Conservation (phyloP, 1,140 invertebrate species). For the Drosophila triauraria region DNA sequence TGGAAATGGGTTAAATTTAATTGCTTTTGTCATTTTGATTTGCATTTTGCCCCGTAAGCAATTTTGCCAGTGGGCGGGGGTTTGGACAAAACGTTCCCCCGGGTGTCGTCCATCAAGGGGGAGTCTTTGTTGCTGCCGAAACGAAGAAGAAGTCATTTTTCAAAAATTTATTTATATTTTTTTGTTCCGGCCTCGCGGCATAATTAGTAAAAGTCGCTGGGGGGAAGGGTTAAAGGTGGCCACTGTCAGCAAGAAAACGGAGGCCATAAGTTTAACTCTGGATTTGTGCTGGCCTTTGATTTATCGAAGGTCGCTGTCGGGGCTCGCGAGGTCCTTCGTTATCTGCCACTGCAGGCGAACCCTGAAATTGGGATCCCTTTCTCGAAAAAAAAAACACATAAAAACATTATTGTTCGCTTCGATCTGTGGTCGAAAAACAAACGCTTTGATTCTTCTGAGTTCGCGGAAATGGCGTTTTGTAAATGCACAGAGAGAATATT, state of each 20-base stretch:
- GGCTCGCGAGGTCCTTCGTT: constrained; percentile 34
- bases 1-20: constrained; percentile 84
- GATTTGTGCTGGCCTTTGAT: constrained; percentile 58
- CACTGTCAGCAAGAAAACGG: constrained; percentile 61
- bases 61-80: constrained; percentile 61
- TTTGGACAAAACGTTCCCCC: constrained; percentile 65
- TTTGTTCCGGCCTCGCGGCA: constrained; percentile 27
- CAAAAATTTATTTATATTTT: constrained; percentile 53
- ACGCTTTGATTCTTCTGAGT: constrained; percentile 55
- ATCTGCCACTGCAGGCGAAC: constrained; percentile 40
- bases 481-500: background rate
- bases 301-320: constrained; percentile 48
- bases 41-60: constrained; percentile 76
- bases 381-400: constrained; percentile 16
- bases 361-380: constrained; percentile 43
- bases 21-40: constrained; percentile 84
- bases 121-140: constrained; percentile 27
- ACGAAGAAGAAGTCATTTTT: constrained; percentile 58
- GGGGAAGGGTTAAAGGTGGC: constrained; percentile 71
- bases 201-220: constrained; percentile 60
- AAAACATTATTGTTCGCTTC: constrained; percentile 23
- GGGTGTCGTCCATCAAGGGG: constrained; percentile 73
- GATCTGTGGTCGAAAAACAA: constrained; percentile 46
- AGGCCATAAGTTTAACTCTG: constrained; percentile 48
- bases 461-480: constrained; percentile 40